Evolutionary conservation across 2,113 vertebrate genomes (phyloP), one percentile per base, ranked within the genome.

Genomic region (Hemichromis elongatus): DNA sequence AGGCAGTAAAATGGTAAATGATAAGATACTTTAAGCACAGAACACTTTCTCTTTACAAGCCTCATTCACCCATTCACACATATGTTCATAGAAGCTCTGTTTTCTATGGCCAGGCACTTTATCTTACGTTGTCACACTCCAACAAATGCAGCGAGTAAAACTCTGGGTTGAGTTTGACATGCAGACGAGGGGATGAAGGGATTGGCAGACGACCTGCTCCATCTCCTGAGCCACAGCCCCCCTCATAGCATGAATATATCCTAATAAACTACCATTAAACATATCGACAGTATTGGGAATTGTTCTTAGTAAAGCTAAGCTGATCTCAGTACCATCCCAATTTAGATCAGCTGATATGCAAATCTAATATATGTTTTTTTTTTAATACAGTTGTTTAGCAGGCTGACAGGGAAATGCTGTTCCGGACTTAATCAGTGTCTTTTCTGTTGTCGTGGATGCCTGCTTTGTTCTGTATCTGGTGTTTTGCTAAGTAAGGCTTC

Each of bases 211-310:
- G 59, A 37, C 33, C 59, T 21, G 59, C 37, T 66, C 59, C 13
- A 66, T 66, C 59, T 66, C 0, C 59, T 63, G 59, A 63, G 59
- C 59, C 33, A 63, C 59, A 63, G 33, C 10, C 6, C 1, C 59
- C 33, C 40, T 70, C 37, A 45, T 10, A 26, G 30, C 66, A 45
- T 18, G 37, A 45, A 70, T 45, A 45, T 66, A 13, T 37, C 11
- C 4, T 21, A 66, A 37, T 66, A 66, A 66, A 66, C 33, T 66
- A 37, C 33, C 19, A 66, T 66, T 66, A 70, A 70, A 45, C 66
- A 45, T 26, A 26, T 70, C 45, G 40, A 45, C 2, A 1, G 40
- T 26, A 0, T 40, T 26, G 40, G 13, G 40, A 70, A 45, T 26
- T 70, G 21, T 70, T 16, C 21, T 70, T 26, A 45, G 8, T 45